Percentiles rank a stretch among this genome's conserved stretches.
These are phyloP conservation scores for Lissonota sp. DNA, from an alignment of 2,888 invertebrate genomes.

Conservation along the genomic window DNA sequence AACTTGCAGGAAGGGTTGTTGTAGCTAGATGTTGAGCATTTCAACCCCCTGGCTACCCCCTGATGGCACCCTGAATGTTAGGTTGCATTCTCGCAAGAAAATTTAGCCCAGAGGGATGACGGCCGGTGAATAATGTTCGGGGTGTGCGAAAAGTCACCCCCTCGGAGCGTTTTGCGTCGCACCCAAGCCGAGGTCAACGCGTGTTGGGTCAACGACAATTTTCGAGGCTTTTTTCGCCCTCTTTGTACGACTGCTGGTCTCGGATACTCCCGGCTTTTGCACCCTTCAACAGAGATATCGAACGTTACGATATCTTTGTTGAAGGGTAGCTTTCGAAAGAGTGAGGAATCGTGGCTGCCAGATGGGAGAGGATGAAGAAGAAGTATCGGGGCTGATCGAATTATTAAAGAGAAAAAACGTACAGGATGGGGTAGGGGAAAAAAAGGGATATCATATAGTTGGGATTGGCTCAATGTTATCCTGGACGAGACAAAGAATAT, in stretches of 20 bases:
- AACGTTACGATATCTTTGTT: background rate
- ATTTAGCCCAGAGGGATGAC: slow-evolving; percentile 59
- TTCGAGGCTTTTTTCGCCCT: slow-evolving; percentile 10
- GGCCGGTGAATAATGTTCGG: slow-evolving; percentile 61
- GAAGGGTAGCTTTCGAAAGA: slow-evolving; percentile 9
- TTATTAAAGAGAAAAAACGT: slow-evolving; percentile 24
- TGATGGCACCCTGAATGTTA: slow-evolving; percentile 14
- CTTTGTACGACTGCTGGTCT: background rate
- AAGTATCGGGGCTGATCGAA: slow-evolving; percentile 8
- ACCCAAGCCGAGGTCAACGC: slow-evolving; percentile 33
- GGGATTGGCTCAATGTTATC: slow-evolving; percentile 3
- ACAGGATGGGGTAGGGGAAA: background rate
- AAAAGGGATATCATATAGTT: background rate
- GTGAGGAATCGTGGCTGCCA: background rate
- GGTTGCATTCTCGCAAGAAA: slow-evolving; percentile 57
- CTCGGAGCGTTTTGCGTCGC: slow-evolving; percentile 15
- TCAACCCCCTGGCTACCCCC: slow-evolving; percentile 7
- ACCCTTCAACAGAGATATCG: no score
- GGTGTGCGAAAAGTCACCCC: slow-evolving; percentile 23
- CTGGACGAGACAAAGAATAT: slow-evolving; percentile 11
- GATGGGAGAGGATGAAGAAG: slow-evolving; percentile 14
- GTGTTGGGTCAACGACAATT: slow-evolving; percentile 23
- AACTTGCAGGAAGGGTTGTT: slow-evolving; percentile 15
- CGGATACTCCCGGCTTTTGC: background rate
- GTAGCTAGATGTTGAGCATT: slow-evolving; percentile 26